Percentiles rank a stretch among this genome's conserved stretches.
These are phyloP conservation scores for Micrastur ruficollis DNA, from an alignment of 2,797 vertebrate genomes.

Conservation along the genomic window DNA sequence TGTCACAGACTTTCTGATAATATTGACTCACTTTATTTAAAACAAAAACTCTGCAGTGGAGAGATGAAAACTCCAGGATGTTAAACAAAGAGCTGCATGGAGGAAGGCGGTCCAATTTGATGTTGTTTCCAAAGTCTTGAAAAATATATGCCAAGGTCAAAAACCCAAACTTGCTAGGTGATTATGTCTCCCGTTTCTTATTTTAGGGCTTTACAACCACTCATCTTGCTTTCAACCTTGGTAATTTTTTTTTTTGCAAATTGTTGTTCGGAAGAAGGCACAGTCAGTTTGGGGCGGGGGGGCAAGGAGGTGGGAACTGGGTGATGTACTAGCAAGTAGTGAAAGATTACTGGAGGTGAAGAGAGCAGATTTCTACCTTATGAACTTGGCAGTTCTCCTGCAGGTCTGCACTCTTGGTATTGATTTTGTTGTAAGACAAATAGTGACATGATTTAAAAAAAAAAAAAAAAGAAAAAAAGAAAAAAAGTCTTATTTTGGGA, in stretches of 20 bases:
- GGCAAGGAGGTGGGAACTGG: not conserved
- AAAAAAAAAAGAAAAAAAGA: not conserved
- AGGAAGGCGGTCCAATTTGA: not conserved
- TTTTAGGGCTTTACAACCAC: not conserved
- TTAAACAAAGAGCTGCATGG: not conserved
- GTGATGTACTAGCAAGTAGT: not conserved
- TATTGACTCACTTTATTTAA: not conserved
- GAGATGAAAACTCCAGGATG: not conserved
- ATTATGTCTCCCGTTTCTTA: not conserved
- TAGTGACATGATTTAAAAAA: conserved; percentile 26
- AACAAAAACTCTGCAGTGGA: not conserved
- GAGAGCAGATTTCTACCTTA: conserved; percentile 25
- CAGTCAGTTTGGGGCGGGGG: not conserved
- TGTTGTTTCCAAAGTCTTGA: not conserved
- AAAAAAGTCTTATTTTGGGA: conserved; percentile 19
- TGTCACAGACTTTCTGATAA: not conserved
- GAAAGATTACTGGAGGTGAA: conserved; percentile 43
- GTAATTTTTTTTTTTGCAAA: not conserved
- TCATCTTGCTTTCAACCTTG: not conserved
- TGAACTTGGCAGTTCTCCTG: conserved; percentile 55
- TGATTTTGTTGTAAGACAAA: conserved; percentile 41
- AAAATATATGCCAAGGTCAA: conserved; percentile 22
- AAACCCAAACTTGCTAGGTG: not conserved
- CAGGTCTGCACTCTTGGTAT: not conserved
- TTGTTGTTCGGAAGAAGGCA: not conserved